Evolutionary conservation across 2,888 invertebrate species (phyloP).

Genomic region (Chirona hameri): DNA sequence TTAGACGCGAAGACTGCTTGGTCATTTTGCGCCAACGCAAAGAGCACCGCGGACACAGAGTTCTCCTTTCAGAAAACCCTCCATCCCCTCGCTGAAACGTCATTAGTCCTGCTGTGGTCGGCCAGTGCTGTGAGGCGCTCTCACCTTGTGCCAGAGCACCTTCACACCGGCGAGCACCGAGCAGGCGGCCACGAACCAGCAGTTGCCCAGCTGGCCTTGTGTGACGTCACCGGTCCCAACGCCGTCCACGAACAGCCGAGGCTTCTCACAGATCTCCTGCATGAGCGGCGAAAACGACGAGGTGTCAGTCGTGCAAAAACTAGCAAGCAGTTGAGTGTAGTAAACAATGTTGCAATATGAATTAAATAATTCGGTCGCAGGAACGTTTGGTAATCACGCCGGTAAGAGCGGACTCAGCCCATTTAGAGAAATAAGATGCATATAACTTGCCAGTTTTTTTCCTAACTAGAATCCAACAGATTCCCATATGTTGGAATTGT

Average conservation of each 20-base stretch:
- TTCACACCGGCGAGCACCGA: constrained; percentile 57
- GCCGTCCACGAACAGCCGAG: constrained; percentile 54
- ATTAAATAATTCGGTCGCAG: background rate
- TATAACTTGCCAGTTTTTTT: background rate
- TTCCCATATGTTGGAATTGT: no score
- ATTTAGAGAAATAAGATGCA: background rate
- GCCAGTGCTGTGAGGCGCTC: constrained; percentile 26
- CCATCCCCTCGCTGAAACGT: no score
- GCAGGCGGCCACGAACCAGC: constrained; percentile 62
- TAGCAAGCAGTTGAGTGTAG: background rate
- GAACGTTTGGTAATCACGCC: no score
- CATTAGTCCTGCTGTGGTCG: no score
- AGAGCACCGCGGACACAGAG: no score
- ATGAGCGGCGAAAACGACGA: background rate
- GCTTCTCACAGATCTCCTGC: constrained; percentile 54
- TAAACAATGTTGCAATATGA: background rate
- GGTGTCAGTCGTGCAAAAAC: background rate
- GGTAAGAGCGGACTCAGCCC: no score
- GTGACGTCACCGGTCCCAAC: constrained; percentile 52
- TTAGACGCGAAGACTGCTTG: no score
- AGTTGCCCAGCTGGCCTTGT: constrained; percentile 57
- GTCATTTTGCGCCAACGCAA: no score
- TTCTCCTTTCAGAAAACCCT: no score
- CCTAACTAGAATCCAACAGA: no score
- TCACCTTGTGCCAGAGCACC: constrained; percentile 54